Percentiles rank a stretch among this genome's conserved stretches.
phyloP scores from a whole-genome alignment of 2,888 invertebrate species.

The Pemphredon lugubris region DNA sequence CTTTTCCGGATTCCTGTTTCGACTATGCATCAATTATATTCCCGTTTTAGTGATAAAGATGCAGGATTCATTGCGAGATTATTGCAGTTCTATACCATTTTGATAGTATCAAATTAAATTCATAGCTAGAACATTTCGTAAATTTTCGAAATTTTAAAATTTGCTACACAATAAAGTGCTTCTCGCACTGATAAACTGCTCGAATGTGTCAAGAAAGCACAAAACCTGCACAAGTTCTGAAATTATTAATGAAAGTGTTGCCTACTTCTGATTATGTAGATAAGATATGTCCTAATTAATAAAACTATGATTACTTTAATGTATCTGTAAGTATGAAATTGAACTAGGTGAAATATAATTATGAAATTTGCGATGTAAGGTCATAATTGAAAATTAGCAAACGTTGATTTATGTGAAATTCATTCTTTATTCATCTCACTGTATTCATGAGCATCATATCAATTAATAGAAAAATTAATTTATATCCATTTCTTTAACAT shows the following conservation, averaged over 20 bases:
- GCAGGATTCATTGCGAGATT: not conserved
- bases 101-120: not conserved
- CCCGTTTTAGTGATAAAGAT: no score
- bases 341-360: conserved; percentile 2
- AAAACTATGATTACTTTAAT: conserved; percentile 13
- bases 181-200: not conserved
- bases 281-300: conserved; percentile 8
- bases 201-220: conserved; percentile 13
- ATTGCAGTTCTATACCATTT: conserved; percentile 9
- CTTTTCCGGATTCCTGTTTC: no score
- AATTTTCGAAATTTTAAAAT: no score
- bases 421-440: no score
- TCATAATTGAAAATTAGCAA: not conserved
- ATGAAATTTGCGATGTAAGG: conserved; percentile 2
- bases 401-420: conserved; percentile 2
- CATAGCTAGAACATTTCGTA: no score
- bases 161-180: no score
- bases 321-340: not conserved
- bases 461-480: no score
- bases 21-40: no score
- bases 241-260: conserved; percentile 7
- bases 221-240: conserved; percentile 41
- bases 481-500: no score
- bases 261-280: conserved; percentile 11
- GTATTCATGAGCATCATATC: no score